These are phyloP conservation scores for Siniperca obscura DNA, from an alignment of 2,797 vertebrate species.

Conservation along the genomic window DNA sequence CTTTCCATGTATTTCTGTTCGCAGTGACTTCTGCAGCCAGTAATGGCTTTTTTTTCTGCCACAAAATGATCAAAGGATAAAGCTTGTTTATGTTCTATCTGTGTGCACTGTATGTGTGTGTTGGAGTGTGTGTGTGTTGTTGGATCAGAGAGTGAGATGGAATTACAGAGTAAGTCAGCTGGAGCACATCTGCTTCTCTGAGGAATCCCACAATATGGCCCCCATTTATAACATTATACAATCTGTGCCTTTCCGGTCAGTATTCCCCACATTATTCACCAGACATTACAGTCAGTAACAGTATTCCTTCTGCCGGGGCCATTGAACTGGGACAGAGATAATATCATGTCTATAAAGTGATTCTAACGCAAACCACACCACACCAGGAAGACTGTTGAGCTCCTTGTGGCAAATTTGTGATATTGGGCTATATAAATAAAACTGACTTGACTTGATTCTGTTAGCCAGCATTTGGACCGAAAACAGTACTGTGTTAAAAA, in stretches of 20 bases:
- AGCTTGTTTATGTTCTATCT: slow-evolving; percentile 52
- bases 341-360: not conserved
- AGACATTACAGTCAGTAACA: slow-evolving; percentile 31
- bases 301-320: not conserved
- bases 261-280: slow-evolving; percentile 45
- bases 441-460: not conserved
- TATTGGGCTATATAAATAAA: not conserved
- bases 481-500: not conserved
- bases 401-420: not conserved
- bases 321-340: not conserved
- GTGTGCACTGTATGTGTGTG: slow-evolving; percentile 30
- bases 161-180: slow-evolving; percentile 72
- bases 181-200: slow-evolving; percentile 74
- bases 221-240: slow-evolving; percentile 58
- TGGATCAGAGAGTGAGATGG: slow-evolving; percentile 55
- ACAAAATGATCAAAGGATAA: slow-evolving; percentile 67
- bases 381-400: slow-evolving; percentile 5
- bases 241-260: slow-evolving; percentile 44
- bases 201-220: slow-evolving; percentile 70
- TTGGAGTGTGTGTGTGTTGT: slow-evolving; percentile 26
- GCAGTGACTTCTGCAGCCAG: slow-evolving; percentile 41
- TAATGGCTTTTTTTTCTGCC: slow-evolving; percentile 29
- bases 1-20: slow-evolving; percentile 40
- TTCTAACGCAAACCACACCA: slow-evolving; percentile 12
- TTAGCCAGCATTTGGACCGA: not conserved